Conservation (phyloP, 2,113 vertebrate species). For the Ardeotis arabs region DNA sequence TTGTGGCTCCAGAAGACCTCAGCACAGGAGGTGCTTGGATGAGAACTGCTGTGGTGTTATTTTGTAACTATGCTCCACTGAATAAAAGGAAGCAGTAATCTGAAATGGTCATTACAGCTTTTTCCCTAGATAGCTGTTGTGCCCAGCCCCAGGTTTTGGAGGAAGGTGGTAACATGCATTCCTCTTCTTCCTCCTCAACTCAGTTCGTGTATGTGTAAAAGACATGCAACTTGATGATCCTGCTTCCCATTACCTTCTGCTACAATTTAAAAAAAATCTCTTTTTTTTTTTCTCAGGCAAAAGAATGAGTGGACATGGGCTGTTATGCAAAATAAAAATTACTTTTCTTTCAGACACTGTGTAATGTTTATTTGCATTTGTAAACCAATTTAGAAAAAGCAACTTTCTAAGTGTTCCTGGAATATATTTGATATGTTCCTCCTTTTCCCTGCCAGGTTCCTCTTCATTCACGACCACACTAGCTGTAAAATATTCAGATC, state of each 20-base stretch:
- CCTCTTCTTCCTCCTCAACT: background rate
- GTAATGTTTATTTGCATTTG: slow-evolving; percentile 13
- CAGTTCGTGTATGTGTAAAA: background rate
- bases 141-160: background rate
- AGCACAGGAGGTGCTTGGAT: background rate
- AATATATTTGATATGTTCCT: background rate
- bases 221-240: background rate
- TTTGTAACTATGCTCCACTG: background rate
- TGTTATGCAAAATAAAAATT: background rate
- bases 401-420: background rate
- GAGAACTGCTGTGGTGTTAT: background rate
- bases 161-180: background rate
- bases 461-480: background rate
- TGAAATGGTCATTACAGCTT: background rate
- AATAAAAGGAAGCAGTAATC: background rate
- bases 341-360: background rate
- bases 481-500: background rate
- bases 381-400: background rate
- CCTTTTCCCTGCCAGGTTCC: background rate
- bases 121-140: background rate
- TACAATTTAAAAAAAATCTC: background rate
- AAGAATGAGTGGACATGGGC: background rate
- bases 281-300: background rate
- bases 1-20: background rate
- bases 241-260: background rate